Evolutionary conservation across 2,888 invertebrate species (phyloP), one percentile per base, ranked within the genome.

Genomic region (Amphimallon solstitiale): DNA sequence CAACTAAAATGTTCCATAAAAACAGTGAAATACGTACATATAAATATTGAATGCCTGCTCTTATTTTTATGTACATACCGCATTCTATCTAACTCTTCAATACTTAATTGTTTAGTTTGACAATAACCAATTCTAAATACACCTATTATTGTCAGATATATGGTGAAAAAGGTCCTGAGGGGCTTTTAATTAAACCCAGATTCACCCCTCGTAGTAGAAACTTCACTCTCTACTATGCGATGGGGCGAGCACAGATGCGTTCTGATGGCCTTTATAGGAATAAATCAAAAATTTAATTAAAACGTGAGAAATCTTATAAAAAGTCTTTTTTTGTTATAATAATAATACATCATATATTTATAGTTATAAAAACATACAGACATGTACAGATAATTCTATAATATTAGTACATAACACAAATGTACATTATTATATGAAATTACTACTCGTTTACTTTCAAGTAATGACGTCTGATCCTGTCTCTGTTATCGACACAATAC

Each of bases 151-250:
- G 61, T 43, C 48, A 34, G 46, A 54, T 77, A 78, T 79, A 77
- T 72, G 76, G 69, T 68, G 67, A 73, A 64, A 81, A 79, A 78
- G 78, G 77, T 76, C 81, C 77, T 79, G 65, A 72, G 81, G 79
- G 81, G 80, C 76, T 80, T 82, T 82, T 82, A 82, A 82, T 82
- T 82, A 82, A 82, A 82, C 76, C 77, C 72, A 76, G 74, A 75
- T 77, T 56, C 74, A 76, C 79, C 79, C 78, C 76, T 73, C 69
- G 72, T 63, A 74, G 74, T 72, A 38, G 51, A 40, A 40, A 40
- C 40, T 21, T 56, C 63, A 5, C 45, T 23, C 12, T 34, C 40
- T 19, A 56, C 40, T 38, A 40, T 40, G 14, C 23, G 14, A 12
- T 56, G 21, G 56, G 56, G 56, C 15, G 56, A 43, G 23, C 56